These are phyloP conservation scores for Pocillopora verrucosa DNA, from an alignment of 64 coral and sea anemone genomes.

Conservation along the genomic window DNA sequence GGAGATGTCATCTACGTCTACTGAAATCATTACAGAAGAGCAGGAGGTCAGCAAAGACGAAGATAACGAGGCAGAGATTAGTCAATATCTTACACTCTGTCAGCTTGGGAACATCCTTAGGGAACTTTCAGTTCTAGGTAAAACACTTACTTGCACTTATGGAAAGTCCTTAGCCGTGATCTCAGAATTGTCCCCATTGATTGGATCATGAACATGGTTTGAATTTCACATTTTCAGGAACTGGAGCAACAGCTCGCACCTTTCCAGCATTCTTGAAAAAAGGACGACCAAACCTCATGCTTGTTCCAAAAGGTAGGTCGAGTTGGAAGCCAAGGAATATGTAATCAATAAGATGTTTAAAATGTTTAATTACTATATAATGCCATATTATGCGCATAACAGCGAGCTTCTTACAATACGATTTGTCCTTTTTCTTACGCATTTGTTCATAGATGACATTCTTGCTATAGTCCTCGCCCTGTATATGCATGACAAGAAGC, in stretches of 20 bases:
- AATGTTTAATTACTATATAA: too few relatives aligned
- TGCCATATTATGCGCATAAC: too few relatives aligned
- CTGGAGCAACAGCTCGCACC: neutral
- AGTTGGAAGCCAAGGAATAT: neutral
- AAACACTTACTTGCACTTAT: neutral
- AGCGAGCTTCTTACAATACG: neutral
- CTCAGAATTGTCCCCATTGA: neutral
- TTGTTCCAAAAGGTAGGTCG: slow-evolving; percentile 73
- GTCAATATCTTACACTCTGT: slow-evolving; percentile 51
- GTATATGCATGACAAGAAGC: slow-evolving; percentile 70
- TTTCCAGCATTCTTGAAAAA: slow-evolving; percentile 72
- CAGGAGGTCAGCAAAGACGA: neutral
- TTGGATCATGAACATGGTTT: neutral
- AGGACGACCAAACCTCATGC: slow-evolving; percentile 74
- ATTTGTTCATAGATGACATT: slow-evolving; percentile 52
- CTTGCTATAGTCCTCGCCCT: slow-evolving; percentile 64
- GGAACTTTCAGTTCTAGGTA: slow-evolving; percentile 49
- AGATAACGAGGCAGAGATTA: slow-evolving; percentile 29
- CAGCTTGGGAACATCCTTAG: slow-evolving; percentile 60
- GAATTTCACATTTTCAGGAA: slow-evolving; percentile 7
- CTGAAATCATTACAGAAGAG: neutral
- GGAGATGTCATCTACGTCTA: too few relatives aligned
- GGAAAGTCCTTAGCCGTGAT: too few relatives aligned
- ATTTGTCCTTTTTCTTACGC: neutral
- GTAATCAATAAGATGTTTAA: too few relatives aligned